Evolutionary conservation across 2,797 vertebrate species (phyloP), one percentile per base, ranked within the genome.

Genomic region (Alcedo quadribrachys): DNA sequence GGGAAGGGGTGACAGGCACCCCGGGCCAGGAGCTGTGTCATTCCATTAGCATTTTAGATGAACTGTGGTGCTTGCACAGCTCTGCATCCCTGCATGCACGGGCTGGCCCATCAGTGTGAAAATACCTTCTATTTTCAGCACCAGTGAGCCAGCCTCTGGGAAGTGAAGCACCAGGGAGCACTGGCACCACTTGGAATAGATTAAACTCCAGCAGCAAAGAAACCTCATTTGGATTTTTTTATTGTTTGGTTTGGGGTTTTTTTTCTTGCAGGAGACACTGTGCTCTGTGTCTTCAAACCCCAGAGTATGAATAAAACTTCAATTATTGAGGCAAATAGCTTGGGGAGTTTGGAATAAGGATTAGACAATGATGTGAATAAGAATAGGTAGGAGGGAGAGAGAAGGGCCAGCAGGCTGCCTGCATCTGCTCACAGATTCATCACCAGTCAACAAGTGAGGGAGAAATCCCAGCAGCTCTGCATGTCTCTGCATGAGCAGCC

Each of bases 241-340:
- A 87, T 85, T 51, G 67, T 61, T 28, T 40, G 37, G 37, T 6
- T 40, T 40, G 37, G 37, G 37, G 6, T 51, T 53, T 53, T 53
- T 69, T 70, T 54, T 24, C 76, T 66, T 85, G 62, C 50, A 85
- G 54, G 50, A 93, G 53, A 53, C 3, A 4, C 69, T 22, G 6
- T 32, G 68, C 84, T 89, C 42, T 71, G 62, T 43, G 89, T 63
- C 85, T 55, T 58, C 82, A 87, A 87, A 83, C 69, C 76, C 46
- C 62, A 75, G 58, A 69, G 69, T 60, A 71, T 6, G 15, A 85
- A 55, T 75, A 37, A 85, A 94, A 69, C 69, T 69, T 32, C 51
- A 85, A 76, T 92, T 66, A 90, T 33, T n/a, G 66, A 89, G 73
- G 73, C 81, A 83, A 83, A 85, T 75, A 81, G 62, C 85, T 93